A percentile compares a stretch with the other conserved stretches of the same genome.
Evolutionary conservation across 2,888 invertebrate species (phyloP).

Genomic region (Macrophya annulata): DNA sequence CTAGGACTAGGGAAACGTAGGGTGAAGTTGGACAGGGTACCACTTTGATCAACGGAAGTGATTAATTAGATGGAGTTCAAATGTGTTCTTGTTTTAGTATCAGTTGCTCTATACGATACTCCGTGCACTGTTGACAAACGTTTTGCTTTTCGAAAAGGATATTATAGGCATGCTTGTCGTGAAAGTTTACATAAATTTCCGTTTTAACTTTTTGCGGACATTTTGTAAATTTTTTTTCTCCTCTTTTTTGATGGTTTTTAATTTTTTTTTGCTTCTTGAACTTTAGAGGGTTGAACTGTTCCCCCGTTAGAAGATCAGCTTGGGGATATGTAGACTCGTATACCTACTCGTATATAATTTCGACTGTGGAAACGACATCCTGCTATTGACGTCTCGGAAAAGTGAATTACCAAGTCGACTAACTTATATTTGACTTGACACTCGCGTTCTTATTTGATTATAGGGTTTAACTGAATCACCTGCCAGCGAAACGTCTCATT

Average conservation of each 20-base stretch:
- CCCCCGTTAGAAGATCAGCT: not conserved
- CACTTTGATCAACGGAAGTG: slow-evolving; percentile 51
- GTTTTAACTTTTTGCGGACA: no score
- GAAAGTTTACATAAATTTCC: no score
- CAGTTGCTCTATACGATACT: not conserved
- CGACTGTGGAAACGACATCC: not conserved
- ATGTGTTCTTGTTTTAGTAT: not conserved
- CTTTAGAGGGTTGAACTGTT: not conserved
- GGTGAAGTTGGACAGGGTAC: slow-evolving; percentile 31
- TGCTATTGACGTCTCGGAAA: slow-evolving; percentile 48
- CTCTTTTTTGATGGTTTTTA: not conserved
- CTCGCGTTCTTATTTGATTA: slow-evolving; percentile 52
- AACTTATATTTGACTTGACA: slow-evolving; percentile 58
- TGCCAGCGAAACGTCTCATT: slow-evolving; percentile 49
- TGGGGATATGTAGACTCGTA: not conserved
- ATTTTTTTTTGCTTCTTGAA: not conserved
- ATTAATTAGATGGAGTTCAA: slow-evolving; percentile 41
- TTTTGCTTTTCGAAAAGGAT: not conserved
- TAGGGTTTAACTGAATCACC: slow-evolving; percentile 49
- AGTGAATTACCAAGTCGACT: slow-evolving; percentile 49
- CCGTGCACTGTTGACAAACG: not conserved
- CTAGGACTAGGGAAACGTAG: slow-evolving; percentile 8
- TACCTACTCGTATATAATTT: slow-evolving; percentile 17
- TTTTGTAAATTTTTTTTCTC: not conserved
- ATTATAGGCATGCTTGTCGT: not conserved